phyloP scores from a whole-genome alignment of 2,797 vertebrate species.

The Platalea minor region DNA sequence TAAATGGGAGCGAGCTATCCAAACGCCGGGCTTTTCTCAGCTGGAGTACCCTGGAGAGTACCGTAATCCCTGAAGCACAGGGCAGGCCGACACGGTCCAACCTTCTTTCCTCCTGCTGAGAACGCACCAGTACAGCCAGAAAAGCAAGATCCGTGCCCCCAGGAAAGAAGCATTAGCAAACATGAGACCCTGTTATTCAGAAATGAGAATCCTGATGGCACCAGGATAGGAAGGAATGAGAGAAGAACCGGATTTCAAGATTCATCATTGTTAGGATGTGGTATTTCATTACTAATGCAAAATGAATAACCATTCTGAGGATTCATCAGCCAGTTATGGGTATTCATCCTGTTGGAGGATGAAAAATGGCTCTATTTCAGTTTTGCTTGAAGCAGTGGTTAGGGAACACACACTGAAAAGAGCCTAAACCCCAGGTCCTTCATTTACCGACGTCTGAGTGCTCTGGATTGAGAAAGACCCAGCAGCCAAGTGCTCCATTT shows the following conservation, averaged over 20 bases:
- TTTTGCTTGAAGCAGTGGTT: background rate
- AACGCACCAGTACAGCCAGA: background rate
- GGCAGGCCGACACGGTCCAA: background rate
- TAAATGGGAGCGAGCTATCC: background rate
- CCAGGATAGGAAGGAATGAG: background rate
- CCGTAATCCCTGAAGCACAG: background rate
- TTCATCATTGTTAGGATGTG: background rate
- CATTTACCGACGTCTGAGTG: accelerated
- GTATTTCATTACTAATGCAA: background rate
- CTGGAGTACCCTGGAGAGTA: background rate
- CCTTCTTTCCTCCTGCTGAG: background rate
- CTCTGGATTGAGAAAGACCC: background rate
- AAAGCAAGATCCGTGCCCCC: background rate
- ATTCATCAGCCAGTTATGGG: background rate
- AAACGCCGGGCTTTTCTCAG: background rate
- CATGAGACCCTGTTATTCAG: background rate
- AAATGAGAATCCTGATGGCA: background rate
- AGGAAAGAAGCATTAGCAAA: background rate
- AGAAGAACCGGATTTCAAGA: background rate
- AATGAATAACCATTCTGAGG: background rate
- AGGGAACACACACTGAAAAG: background rate
- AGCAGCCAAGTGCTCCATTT: background rate
- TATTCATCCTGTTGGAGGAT: background rate
- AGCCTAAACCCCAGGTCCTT: background rate
- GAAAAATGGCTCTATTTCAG: background rate